Conservation (phyloP, 2,797 vertebrate genomes). For the Columba guinea region DNA sequence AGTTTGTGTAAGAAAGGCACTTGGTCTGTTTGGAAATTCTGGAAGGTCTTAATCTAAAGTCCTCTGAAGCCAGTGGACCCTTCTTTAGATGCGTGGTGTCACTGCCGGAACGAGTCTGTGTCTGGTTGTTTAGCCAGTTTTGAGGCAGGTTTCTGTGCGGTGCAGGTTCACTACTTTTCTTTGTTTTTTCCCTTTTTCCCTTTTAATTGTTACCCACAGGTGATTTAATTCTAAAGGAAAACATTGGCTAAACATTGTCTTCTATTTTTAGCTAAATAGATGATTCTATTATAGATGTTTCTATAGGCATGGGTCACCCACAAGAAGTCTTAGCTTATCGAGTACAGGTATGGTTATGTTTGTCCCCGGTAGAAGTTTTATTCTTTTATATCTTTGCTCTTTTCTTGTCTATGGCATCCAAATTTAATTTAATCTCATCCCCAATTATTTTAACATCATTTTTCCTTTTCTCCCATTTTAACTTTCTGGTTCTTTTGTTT, state of each 20-base stretch:
- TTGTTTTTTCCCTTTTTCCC: neutral
- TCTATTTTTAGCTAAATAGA: neutral
- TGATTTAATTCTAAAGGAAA: neutral
- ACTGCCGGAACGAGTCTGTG: neutral
- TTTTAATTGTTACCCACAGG: neutral
- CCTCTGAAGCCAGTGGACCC: neutral
- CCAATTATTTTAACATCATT: neutral
- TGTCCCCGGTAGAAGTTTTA: neutral
- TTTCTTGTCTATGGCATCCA: neutral
- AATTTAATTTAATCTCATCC: neutral
- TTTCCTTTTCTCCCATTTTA: neutral
- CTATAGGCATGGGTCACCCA: neutral
- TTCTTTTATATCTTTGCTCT: neutral
- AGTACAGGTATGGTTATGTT: neutral
- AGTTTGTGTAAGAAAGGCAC: neutral
- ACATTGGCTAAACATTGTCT: neutral
- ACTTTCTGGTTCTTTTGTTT: neutral
- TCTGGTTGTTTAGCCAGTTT: neutral
- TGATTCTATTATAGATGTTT: neutral
- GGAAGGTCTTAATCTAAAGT: neutral
- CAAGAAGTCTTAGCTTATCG: neutral
- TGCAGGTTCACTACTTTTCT: neutral
- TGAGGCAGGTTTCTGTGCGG: neutral
- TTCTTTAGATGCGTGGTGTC: rapidly evolving
- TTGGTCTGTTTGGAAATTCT: neutral